Evolutionary conservation across 2,888 invertebrate species (phyloP).

Genomic region (Heliconius erato): DNA sequence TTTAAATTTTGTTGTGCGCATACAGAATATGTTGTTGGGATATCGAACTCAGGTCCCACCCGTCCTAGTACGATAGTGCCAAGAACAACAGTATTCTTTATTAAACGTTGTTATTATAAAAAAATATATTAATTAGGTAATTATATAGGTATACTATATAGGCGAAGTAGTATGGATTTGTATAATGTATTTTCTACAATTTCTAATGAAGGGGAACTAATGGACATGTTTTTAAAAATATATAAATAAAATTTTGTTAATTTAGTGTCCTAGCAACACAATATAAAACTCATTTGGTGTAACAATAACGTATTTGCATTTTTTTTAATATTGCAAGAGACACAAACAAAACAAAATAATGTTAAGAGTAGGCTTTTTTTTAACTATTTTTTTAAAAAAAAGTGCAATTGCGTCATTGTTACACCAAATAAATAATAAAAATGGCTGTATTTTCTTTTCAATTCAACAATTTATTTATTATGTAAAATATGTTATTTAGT

Average conservation of each 20-base stretch:
- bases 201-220: conserved; percentile 18
- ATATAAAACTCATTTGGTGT: neutral
- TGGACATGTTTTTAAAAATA: neutral
- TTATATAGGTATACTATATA: conserved; percentile 21
- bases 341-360: neutral
- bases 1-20: conserved; percentile 23
- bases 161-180: conserved; percentile 33
- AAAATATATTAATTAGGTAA: conserved; percentile 31
- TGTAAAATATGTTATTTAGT: neutral
- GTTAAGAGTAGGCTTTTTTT: neutral
- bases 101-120: conserved; percentile 36
- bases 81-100: conserved; percentile 43
- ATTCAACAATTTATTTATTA: too few species aligned
- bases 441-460: too few species aligned
- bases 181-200: conserved; percentile 44
- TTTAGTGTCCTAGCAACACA: neutral
- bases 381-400: neutral
- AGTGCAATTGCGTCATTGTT: neutral
- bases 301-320: neutral
- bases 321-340: neutral
- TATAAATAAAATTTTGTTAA: neutral
- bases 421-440: neutral
- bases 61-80: conserved; percentile 30
- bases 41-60: conserved; percentile 22
- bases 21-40: conserved; percentile 45